A percentile compares a stretch with the other conserved stretches of the same genome.
These are phyloP conservation scores for Scelioninae gen. 1 DNA, from an alignment of 2,888 invertebrate genomes.

Conservation along the genomic window DNA sequence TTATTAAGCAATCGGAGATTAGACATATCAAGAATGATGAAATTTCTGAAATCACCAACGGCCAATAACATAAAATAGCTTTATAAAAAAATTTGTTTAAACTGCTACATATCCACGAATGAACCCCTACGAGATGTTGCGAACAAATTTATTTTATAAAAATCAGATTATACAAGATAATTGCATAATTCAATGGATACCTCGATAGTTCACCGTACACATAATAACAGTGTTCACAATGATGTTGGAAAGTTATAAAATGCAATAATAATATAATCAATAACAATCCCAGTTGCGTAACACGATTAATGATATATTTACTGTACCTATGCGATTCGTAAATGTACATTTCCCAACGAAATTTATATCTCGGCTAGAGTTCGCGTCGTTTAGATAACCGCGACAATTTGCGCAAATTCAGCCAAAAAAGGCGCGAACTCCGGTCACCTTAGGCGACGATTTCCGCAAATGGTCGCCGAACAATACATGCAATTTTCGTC, in stretches of 20 bases:
- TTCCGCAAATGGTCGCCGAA: slow-evolving; percentile 39
- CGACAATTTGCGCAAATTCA: slow-evolving; percentile 31
- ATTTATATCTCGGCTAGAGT: slow-evolving; percentile 25
- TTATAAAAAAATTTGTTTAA: no score
- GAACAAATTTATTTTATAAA: background rate
- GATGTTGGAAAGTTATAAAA: slow-evolving; percentile 59
- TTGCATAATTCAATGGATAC: slow-evolving; percentile 50
- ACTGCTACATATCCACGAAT: no score
- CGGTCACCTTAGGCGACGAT: slow-evolving; percentile 17
- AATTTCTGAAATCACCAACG: no score
- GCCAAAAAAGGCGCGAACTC: slow-evolving; percentile 29
- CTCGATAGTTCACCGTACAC: slow-evolving; percentile 29
- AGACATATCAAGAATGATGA: no score
- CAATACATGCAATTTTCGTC: slow-evolving; percentile 43
- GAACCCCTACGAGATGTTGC: background rate
- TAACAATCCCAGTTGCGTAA: slow-evolving; percentile 54
- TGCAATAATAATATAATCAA: slow-evolving; percentile 59
- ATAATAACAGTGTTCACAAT: slow-evolving; percentile 40
- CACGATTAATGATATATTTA: slow-evolving; percentile 56
- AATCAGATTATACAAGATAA: slow-evolving; percentile 51
- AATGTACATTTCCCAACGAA: slow-evolving; percentile 40
- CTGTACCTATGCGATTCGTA: slow-evolving; percentile 17
- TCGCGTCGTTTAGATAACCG: slow-evolving; percentile 16
- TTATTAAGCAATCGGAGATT: no score
- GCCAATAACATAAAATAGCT: no score